Conservation (phyloP, 1,140 invertebrate species). For the Coelopa frigida region DNA sequence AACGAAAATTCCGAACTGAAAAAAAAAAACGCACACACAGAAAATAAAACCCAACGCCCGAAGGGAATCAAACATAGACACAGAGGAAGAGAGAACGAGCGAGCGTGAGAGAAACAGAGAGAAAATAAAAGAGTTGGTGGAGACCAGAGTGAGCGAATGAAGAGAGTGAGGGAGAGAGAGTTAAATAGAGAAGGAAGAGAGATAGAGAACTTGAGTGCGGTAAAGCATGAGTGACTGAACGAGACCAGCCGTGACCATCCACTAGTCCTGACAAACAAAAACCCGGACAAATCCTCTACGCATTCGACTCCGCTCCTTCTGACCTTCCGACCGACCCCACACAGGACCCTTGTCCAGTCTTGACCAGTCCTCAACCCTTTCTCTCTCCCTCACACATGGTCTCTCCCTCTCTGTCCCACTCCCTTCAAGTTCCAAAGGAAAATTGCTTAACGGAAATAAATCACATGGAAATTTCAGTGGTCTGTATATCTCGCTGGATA, state of each 20-base stretch:
- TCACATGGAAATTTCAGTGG: slow-evolving; percentile 6
- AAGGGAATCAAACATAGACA: not conserved
- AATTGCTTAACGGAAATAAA: slow-evolving; percentile 9
- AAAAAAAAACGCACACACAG: not conserved
- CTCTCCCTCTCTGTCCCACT: not conserved
- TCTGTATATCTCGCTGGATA: not conserved
- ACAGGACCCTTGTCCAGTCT: not conserved
- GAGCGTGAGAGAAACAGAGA: too few relatives aligned
- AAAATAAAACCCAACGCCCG: not conserved
- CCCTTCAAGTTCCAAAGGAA: slow-evolving; percentile 3
- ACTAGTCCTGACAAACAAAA: too few relatives aligned
- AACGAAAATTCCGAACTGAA: too few relatives aligned
- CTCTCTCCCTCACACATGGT: not conserved
- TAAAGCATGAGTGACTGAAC: too few relatives aligned
- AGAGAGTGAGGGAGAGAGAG: too few relatives aligned
- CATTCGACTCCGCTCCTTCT: too few relatives aligned
- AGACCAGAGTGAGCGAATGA: too few relatives aligned
- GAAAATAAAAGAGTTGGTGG: too few relatives aligned
- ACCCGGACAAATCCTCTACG: too few relatives aligned
- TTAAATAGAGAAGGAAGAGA: too few relatives aligned
- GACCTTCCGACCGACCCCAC: not conserved
- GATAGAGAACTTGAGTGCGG: too few relatives aligned
- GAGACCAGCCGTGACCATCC: too few relatives aligned
- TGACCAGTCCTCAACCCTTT: not conserved
- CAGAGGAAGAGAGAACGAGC: not conserved